A percentile compares a stretch with the other conserved stretches of the same genome.
Conservation (phyloP, 2,888 invertebrate genomes). For the Drosophila barbarae region DNA sequence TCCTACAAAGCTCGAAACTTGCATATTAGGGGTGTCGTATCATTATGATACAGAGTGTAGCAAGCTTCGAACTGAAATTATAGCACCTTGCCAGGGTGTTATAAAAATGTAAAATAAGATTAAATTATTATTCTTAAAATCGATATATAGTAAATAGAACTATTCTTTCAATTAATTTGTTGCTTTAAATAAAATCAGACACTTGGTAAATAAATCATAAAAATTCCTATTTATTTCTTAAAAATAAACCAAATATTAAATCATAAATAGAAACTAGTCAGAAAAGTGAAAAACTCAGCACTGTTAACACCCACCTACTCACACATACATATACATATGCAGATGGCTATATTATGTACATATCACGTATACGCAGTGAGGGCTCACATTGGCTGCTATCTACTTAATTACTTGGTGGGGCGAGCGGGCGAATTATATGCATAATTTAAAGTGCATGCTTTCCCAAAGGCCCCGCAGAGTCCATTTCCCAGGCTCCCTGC, state of each 20-base stretch:
- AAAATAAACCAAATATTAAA: background rate
- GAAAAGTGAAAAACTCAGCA: background rate
- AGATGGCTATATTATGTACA: conserved; percentile 30
- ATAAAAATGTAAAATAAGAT: too few species aligned
- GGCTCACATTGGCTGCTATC: conserved; percentile 53
- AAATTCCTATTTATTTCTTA: background rate
- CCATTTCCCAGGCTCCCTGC: conserved; percentile 14
- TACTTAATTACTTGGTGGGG: conserved; percentile 70
- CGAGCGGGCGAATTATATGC: conserved; percentile 51
- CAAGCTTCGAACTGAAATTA: background rate
- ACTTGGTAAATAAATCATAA: background rate
- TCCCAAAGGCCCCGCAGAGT: conserved; percentile 35
- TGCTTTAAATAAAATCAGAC: background rate
- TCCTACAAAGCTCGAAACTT: too few species aligned
- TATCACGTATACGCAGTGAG: conserved; percentile 35
- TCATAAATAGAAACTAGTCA: background rate
- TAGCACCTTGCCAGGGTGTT: background rate
- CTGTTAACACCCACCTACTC: background rate
- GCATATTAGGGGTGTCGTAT: too few species aligned
- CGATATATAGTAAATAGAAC: background rate
- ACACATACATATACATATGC: conserved; percentile 10
- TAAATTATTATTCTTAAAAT: too few species aligned
- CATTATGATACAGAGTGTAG: too few species aligned
- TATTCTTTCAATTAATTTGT: too few species aligned
- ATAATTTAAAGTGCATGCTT: conserved; percentile 72